Evolutionary conservation across 2,888 invertebrate genomes (phyloP).

Genomic region (Callimorpha dominula): DNA sequence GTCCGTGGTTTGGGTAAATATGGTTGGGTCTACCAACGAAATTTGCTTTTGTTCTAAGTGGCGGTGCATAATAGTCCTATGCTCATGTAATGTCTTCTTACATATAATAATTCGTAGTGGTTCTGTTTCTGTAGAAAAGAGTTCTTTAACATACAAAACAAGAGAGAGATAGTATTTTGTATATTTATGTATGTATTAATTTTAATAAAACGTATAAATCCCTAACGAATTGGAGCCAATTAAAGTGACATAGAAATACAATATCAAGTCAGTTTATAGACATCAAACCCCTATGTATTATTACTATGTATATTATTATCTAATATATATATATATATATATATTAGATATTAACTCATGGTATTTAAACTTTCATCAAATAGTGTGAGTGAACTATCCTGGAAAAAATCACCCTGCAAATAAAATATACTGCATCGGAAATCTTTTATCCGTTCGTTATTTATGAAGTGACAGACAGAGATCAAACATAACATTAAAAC

Average conservation of each 20-base stretch:
- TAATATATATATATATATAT: too few relatives aligned
- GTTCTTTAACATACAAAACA: not conserved
- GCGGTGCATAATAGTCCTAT: constrained; percentile 20
- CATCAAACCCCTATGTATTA: not conserved
- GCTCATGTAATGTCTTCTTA: not conserved
- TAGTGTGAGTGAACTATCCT: not conserved
- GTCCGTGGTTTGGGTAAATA: constrained; percentile 57
- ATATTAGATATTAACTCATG: too few relatives aligned
- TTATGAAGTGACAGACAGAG: too few relatives aligned
- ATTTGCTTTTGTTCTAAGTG: constrained; percentile 42
- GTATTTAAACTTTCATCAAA: not conserved
- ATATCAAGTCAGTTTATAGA: not conserved
- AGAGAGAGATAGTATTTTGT: not conserved
- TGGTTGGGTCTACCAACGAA: constrained; percentile 50
- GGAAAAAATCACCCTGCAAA: too few relatives aligned
- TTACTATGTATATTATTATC: too few relatives aligned
- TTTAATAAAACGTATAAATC: not conserved
- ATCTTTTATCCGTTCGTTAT: not conserved
- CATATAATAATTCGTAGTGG: not conserved
- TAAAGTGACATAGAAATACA: not conserved
- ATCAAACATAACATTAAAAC: too few relatives aligned
- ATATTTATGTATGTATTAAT: not conserved
- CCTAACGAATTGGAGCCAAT: not conserved
- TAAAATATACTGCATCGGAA: too few relatives aligned
- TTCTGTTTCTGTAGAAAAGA: not conserved